Percentiles rank a stretch among this genome's conserved stretches.
These are phyloP conservation scores for Zosterops borbonicus DNA, from an alignment of 2,113 vertebrate genomes.

Conservation along the genomic window DNA sequence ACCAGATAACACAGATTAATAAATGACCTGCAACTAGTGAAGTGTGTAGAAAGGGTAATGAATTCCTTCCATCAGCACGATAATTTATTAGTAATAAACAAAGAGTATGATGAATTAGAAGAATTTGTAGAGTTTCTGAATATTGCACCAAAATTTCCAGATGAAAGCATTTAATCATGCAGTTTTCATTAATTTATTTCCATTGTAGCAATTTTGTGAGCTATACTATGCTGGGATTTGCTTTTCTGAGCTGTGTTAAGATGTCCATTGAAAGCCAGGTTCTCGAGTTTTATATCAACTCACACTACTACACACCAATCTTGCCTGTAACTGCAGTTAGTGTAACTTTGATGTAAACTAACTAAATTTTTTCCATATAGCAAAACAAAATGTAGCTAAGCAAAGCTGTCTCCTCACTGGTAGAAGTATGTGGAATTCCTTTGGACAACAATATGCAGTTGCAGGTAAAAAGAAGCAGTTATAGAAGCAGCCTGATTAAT, in stretches of 20 bases:
- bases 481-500: not conserved
- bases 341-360: conserved; percentile 48
- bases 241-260: conserved; percentile 56
- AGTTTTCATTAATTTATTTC: conserved; percentile 75
- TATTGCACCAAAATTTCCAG: conserved; percentile 78
- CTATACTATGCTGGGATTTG: conserved; percentile 38
- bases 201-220: conserved; percentile 42
- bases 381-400: not conserved
- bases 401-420: not conserved
- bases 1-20: conserved; percentile 91
- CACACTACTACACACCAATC: conserved; percentile 6
- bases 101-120: conserved; percentile 83
- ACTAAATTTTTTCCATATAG: conserved; percentile 43
- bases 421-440: not conserved
- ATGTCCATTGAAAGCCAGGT: not conserved
- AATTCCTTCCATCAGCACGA: conserved; percentile 80
- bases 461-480: not conserved
- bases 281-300: conserved; percentile 31
- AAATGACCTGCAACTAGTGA: conserved; percentile 89
- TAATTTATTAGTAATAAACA: conserved; percentile 85
- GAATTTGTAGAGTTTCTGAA: conserved; percentile 76
- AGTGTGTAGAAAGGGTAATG: conserved; percentile 85
- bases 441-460: not conserved
- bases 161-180: conserved; percentile 79
- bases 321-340: not conserved